Conservation (phyloP, 2,797 vertebrate genomes). For the Diplodus sargus region DNA sequence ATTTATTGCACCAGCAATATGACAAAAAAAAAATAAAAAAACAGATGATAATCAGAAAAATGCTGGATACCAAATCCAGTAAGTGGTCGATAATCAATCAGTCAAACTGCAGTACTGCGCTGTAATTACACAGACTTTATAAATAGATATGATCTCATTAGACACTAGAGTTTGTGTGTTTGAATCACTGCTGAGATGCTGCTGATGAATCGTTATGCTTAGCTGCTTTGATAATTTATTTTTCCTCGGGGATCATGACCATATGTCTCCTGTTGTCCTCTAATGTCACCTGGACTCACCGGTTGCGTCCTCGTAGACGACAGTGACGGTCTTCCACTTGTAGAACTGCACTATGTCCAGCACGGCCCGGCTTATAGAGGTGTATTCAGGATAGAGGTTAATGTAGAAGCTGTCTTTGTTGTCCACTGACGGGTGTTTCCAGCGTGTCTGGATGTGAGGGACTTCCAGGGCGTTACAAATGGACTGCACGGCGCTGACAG, state of each 20-base stretch:
- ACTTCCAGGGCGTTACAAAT: conserved; percentile 99
- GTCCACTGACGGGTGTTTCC: conserved; percentile 97
- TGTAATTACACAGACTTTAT: too few species aligned
- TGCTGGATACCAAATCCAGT: too few species aligned
- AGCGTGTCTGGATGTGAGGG: conserved; percentile 97
- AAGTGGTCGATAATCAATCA: too few species aligned
- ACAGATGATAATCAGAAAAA: too few species aligned
- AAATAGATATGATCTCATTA: too few species aligned
- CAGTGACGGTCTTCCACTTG: conserved; percentile 96
- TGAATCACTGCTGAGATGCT: too few species aligned
- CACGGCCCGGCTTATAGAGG: conserved; percentile 94
- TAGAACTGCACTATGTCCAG: conserved; percentile 96
- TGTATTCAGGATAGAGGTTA: conserved; percentile 96
- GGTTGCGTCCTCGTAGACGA: conserved; percentile 98
- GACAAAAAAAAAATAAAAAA: too few species aligned
- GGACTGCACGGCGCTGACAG: conserved; percentile 96
- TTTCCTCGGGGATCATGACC: neutral
- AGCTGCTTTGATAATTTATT: neutral
- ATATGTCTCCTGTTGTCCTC: neutral
- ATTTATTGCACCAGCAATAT: too few species aligned
- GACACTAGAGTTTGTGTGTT: too few species aligned
- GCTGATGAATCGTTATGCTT: conserved; percentile 8
- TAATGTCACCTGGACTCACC: conserved; percentile 81
- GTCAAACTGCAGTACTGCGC: too few species aligned
- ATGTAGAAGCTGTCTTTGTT: conserved; percentile 96